Evolutionary conservation across 2,113 vertebrate genomes (phyloP), one percentile per base, ranked within the genome.

Genomic region (Micromys minutus): DNA sequence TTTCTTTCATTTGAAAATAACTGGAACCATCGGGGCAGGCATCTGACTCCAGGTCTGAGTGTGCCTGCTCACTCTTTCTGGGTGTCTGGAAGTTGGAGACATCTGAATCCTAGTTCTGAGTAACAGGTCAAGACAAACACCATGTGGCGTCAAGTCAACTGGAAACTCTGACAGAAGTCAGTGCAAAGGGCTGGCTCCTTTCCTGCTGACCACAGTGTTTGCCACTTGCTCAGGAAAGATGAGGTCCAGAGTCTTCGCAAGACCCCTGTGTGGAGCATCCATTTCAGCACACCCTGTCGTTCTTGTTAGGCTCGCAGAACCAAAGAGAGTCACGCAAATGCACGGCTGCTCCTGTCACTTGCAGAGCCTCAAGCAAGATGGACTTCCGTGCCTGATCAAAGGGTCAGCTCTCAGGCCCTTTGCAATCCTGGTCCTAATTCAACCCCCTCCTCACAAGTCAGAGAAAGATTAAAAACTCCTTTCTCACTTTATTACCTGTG

Each of bases 301-400:
- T 12, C 5, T 6, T 52, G n/a, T 36, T 55, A 55, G 91, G 57
- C 36, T 29, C 29, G 10, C 15, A 17, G 47, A 45, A 29, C 31
- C n/a, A 89, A 86, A 19, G 29, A 45, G 67, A 75, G 87, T 5
- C 55, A 71, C 17, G 59, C 4, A 67, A 50, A 47, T 34, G 29
- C 9, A 31, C 11, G 45, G 19, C 59, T 36, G 45, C 13, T 39
- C 19, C 29, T 1, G 26, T 19, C n/a, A 1, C 26, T 87, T 34
- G n/a, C 75, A 72, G 45, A 67, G 61, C 61, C 34, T 36, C 59
- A 45, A 79, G n/a, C 52, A 90, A 45, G 13, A 45, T 4, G 6
- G 17, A n/a, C 47, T n/a, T 93, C 83, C 74, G 52, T 77, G 59
- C 67, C 85, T 89, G 72, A 94, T 75, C 26, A 57, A 67, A 36